phyloP scores from a whole-genome alignment of 2,797 vertebrate genomes.

The Champsocephalus gunnari region DNA sequence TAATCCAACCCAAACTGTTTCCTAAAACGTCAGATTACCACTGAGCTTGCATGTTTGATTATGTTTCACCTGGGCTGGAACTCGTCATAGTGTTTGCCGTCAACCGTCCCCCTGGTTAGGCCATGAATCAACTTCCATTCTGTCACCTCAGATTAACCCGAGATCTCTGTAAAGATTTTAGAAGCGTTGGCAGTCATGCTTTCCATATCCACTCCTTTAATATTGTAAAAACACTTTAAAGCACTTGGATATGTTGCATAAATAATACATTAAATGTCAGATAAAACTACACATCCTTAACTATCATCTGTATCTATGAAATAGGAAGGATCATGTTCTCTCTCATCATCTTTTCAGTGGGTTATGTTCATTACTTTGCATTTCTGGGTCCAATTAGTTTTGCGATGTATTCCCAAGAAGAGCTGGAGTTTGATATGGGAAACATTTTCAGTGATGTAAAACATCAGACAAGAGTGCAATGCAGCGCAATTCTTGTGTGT shows the following conservation, averaged over 20 bases:
- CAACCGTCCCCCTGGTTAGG: conserved; percentile 19
- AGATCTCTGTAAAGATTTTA: conserved; percentile 34
- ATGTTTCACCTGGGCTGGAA: conserved; percentile 22
- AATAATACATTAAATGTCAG: conserved; percentile 1
- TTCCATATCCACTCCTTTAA: conserved; percentile 8
- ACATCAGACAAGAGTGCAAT: conserved; percentile 22
- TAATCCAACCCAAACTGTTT: background rate
- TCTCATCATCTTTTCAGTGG: background rate
- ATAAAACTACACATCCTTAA: background rate
- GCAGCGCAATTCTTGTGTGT: conserved; percentile 14
- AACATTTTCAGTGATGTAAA: conserved; percentile 35
- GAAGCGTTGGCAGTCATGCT: conserved; percentile 14
- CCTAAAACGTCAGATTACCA: conserved; percentile 11
- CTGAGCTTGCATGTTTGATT: conserved; percentile 20
- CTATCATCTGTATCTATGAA: conserved; percentile 6
- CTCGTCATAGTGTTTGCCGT: conserved; percentile 30
- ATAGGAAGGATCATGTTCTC: conserved; percentile 5
- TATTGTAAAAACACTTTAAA: conserved; percentile 13
- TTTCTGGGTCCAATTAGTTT: conserved; percentile 35
- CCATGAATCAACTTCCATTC: conserved; percentile 39
- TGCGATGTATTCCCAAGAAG: conserved; percentile 13
- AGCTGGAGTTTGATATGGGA: conserved; percentile 19
- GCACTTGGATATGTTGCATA: background rate
- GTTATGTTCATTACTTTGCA: conserved; percentile 14
- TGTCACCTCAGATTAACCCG: conserved; percentile 43